Evolutionary conservation across 1,140 invertebrate species (phyloP), one percentile per base, ranked within the genome.

Genomic region (Drosophila auraria): DNA sequence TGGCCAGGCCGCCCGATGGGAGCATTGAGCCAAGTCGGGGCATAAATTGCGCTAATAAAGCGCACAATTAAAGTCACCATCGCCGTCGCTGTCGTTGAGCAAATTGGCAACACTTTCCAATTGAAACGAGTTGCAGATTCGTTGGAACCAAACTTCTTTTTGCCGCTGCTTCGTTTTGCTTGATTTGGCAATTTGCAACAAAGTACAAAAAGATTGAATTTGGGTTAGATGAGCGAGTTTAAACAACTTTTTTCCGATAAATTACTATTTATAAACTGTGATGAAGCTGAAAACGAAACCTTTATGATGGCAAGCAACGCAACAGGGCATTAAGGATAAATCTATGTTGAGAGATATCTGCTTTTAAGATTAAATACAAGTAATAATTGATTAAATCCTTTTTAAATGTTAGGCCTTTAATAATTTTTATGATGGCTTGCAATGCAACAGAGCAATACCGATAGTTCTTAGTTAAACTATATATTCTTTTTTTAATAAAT

Each of bases 21-120:
- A 78, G 75, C 75, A 70, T 78, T 70, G 75, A 70, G 78, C 81
- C 82, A 81, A 84, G 62, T 62, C 44, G 71, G 68, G 49, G 68
- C 81, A 87, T 89, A 90, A 89, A 89, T 90, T 89, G 86, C 86
- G 86, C 82, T 86, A 80, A 90, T 89, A 89, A 89, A 90, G 86
- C 86, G 82, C 81, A 89, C 81, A 87, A 89, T 89, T 87, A 86
- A 89, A 82, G 62, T 80, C 62, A 51, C 45, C 70, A 72, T 53
- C 54, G 68, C 36, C 61, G 33, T 33, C 49, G 76, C 70, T 70
- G 73, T 79, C 54, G 76, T 63, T 73, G 69, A 75, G 82, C 86
- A 90, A 89, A 87, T 87, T 87, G 84, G 84, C 86, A 87, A 87
- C 84, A 87, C 84, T 87, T 87, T 90, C 84, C 81, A 87, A 87